Base-by-base conservation (phyloP, 2,113 vertebrate genomes). In the Phoxinus phoxinus region DNA sequence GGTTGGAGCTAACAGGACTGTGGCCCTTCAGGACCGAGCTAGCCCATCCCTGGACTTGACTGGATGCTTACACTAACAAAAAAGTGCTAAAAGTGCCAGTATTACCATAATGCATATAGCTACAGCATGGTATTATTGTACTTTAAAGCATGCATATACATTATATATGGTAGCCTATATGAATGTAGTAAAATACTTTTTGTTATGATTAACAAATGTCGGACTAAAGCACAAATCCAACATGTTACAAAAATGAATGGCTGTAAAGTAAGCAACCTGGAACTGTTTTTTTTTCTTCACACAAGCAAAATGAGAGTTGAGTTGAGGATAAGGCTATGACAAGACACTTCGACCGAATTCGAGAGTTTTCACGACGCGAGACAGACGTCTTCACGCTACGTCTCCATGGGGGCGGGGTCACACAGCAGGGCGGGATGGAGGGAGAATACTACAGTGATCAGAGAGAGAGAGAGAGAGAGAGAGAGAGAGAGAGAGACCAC, bases 401-500 rank as follows among this genome's bases (percentile, higher is more conserved):
- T 87, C 37, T 79, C 65, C 74, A 17, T 10, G 19, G 81, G 75
- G 75, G 74, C 48, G 85, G 41, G 35, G 71, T 17, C 78, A 86
- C 65, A 53, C 58, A 53, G 73, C 59, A 84, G 84, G 74, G 61
- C 44, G 46, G 74, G 44, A 84, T 48, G 63, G 48, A 87, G 84
- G 30, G 51, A 61, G 67, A 58, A 65, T 75, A 63, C 71, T 53
- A 53, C 81, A 2, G 21, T 74, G 25, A 46, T 61, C 35, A 32
- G 71, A 85, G 69, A 87, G 81, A 83, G 84, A 86, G 79, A 56
- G 67, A 73, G 51, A 73, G 27, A 83, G 35, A 85, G 23, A 85
- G 12, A 61, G 73, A 86, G 69, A 78, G 51, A 63, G 35, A 51
- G 80, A 85, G 76, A 85, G 75, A 78, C 69, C 84, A 88, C 90